These are phyloP conservation scores for Rallus limicola DNA, from an alignment of 2,113 vertebrate genomes.

Conservation along the genomic window DNA sequence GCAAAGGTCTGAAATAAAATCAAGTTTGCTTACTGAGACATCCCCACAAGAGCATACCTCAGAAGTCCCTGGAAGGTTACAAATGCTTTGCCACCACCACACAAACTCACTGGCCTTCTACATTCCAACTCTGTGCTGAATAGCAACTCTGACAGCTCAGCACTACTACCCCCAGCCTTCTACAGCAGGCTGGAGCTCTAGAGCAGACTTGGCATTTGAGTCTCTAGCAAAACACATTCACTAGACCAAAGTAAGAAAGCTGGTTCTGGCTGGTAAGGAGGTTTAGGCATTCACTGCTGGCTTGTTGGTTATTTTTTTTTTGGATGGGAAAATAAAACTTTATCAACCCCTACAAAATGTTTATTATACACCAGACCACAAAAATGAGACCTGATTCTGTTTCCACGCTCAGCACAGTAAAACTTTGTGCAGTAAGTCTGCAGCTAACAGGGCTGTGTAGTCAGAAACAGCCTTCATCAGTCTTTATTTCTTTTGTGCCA, in stretches of 20 bases:
- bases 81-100: neutral
- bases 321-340: conserved; percentile 3
- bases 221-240: neutral
- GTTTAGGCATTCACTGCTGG: neutral
- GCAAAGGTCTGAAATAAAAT: neutral
- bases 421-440: neutral
- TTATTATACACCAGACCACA: neutral
- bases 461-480: neutral
- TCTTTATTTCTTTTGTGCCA: neutral
- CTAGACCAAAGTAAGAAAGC: neutral
- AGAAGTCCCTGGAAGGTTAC: neutral
- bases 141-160: neutral
- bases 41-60: neutral
- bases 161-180: neutral
- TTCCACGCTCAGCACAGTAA: neutral
- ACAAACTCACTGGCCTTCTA: neutral
- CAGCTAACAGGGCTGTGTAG: neutral
- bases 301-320: neutral
- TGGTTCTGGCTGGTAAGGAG: neutral
- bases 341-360: neutral
- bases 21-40: neutral
- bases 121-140: neutral
- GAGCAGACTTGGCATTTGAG: neutral
- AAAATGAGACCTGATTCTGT: neutral
- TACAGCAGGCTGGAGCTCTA: neutral